Conservation (phyloP, 2,888 invertebrate genomes). For the Scaptomyza cyrtandrae region DNA sequence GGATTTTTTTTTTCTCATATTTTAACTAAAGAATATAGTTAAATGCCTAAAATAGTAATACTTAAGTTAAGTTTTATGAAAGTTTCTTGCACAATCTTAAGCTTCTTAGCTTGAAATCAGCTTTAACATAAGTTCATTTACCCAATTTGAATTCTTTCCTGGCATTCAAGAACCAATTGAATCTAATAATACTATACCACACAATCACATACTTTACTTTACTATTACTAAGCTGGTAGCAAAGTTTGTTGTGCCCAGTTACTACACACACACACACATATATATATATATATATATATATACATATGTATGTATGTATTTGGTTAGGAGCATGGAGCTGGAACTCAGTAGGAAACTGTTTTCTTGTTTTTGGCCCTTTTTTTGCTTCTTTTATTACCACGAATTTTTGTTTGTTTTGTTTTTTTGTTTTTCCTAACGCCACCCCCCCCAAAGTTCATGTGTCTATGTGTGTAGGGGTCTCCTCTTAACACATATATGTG, state of each 20-base stretch:
- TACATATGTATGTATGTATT: not conserved
- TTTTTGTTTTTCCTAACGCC: conserved; percentile 33
- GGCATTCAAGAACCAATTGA: not conserved
- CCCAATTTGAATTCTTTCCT: not conserved
- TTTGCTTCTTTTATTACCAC: conserved; percentile 18
- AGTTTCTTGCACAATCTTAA: not conserved
- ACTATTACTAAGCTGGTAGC: not conserved
- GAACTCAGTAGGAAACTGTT: conserved; percentile 1
- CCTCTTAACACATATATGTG: conserved; percentile 6
- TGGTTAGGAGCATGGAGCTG: not conserved
- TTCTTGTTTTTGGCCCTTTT: conserved; percentile 25
- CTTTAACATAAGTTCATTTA: not conserved
- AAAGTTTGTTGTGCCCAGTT: not conserved
- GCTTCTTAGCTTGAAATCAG: not conserved
- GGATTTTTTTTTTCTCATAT: too few species aligned
- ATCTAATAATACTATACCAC: not conserved
- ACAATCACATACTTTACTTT: not conserved
- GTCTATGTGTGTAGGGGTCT: conserved; percentile 38
- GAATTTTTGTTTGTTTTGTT: conserved; percentile 11
- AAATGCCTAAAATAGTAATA: too few species aligned
- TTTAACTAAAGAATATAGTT: too few species aligned
- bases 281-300: not conserved
- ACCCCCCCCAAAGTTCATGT: conserved; percentile 59
- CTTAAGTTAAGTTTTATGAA: too few species aligned
- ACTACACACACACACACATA: not conserved